A percentile compares a stretch with the other conserved stretches of the same genome.
phyloP scores from a whole-genome alignment of 2,113 vertebrate species.

The Halichoerus grypus region DNA sequence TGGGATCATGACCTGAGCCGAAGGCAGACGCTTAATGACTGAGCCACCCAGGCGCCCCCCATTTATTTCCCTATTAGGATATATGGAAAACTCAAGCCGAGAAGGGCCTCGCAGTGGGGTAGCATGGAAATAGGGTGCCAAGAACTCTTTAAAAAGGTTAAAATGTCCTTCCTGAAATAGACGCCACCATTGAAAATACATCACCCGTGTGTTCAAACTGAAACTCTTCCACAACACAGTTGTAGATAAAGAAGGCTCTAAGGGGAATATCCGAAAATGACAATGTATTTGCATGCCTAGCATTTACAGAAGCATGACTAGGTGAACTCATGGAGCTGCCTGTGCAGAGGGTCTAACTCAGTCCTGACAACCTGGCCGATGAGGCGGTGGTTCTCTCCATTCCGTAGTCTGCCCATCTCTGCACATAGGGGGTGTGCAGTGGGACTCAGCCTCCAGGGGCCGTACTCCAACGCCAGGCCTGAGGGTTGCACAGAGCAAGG shows the following conservation, averaged over 20 bases:
- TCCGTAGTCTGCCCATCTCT: background rate
- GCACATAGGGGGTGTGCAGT: rapidly evolving
- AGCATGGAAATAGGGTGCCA: background rate
- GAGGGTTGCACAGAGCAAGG: background rate
- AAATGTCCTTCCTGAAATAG: background rate
- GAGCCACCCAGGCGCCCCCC: too few species aligned
- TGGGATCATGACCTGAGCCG: too few species aligned
- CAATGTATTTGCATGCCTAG: rapidly evolving
- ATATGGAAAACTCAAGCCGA: background rate
- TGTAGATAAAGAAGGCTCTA: background rate
- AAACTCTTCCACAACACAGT: background rate
- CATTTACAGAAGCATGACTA: background rate
- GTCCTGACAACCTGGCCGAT: background rate
- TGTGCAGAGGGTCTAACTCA: background rate
- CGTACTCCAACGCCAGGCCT: background rate
- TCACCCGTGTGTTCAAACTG: background rate
- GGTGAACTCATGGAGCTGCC: background rate
- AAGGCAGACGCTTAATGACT: too few species aligned
- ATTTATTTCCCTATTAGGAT: background rate
- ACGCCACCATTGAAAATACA: background rate
- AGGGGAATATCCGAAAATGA: background rate
- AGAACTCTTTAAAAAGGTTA: background rate
- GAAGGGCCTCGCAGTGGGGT: background rate
- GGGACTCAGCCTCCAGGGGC: background rate
- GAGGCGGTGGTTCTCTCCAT: background rate